Percentiles rank a stretch among this genome's conserved stretches.
phyloP scores from a whole-genome alignment of 2,797 vertebrate genomes.

The Characodon lateralis region DNA sequence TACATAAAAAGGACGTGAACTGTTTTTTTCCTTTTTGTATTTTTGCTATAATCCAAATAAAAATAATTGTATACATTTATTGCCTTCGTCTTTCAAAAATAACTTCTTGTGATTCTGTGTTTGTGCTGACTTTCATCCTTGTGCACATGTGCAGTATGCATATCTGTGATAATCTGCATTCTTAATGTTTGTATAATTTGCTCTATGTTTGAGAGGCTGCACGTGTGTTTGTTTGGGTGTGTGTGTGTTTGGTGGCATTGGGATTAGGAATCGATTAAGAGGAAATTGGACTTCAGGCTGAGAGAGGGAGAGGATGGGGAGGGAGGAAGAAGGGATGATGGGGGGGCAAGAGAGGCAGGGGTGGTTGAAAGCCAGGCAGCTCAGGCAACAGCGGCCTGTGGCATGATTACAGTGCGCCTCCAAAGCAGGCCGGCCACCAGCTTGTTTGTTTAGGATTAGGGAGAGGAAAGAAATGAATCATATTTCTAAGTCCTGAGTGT shows the following conservation, averaged over 20 bases:
- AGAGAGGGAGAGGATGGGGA: slow-evolving; percentile 23
- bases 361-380: slow-evolving; percentile 40
- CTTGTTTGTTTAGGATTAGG: slow-evolving; percentile 79
- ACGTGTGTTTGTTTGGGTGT: not conserved
- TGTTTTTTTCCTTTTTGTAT: not conserved
- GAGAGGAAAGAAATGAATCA: slow-evolving; percentile 82
- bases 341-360: slow-evolving; percentile 11
- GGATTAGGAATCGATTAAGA: slow-evolving; percentile 80
- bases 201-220: not conserved
- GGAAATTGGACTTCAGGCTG: slow-evolving; percentile 67
- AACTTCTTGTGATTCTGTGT: not conserved
- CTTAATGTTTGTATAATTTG: not conserved
- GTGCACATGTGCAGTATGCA: not conserved
- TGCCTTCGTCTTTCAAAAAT: not conserved
- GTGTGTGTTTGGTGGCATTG: slow-evolving; percentile 25
- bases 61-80: not conserved
- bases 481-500: slow-evolving; percentile 81
- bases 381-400: slow-evolving; percentile 46
- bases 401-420: slow-evolving; percentile 74
- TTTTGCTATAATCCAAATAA: not conserved
- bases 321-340: slow-evolving; percentile 21
- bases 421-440: slow-evolving; percentile 70
- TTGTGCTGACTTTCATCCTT: not conserved
- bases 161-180: not conserved
- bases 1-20: not conserved